Conservation (phyloP, 2,888 invertebrate species). For the Ophioninae sp. region DNA sequence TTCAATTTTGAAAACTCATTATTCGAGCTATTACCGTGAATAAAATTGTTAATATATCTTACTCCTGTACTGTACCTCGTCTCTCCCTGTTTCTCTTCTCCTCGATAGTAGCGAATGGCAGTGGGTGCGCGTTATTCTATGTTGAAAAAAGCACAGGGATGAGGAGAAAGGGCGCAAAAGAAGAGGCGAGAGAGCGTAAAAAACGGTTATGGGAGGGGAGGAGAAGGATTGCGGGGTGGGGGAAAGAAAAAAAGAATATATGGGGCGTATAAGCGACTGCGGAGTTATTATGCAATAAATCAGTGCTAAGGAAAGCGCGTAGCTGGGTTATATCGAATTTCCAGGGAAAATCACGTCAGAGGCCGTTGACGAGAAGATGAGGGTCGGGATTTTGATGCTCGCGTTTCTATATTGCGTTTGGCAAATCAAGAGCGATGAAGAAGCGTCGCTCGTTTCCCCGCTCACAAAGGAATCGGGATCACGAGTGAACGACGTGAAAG, state of each 20-base stretch:
- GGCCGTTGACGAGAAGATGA: constrained; percentile 58
- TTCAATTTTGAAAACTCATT: constrained; percentile 12
- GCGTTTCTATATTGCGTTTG: constrained; percentile 60
- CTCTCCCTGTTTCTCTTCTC: neutral
- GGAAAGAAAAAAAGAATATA: neutral
- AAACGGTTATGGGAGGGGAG: neutral
- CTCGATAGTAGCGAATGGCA: neutral
- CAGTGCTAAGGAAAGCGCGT: constrained; percentile 28
- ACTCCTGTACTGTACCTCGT: neutral
- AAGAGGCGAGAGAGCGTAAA: neutral
- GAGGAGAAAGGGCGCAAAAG: neutral
- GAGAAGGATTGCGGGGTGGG: neutral
- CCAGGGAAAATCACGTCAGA: constrained; percentile 47
- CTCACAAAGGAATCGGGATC: constrained; percentile 18
- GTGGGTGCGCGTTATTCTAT: neutral
- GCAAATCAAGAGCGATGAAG: constrained; percentile 44
- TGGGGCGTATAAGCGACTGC: neutral
- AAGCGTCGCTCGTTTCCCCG: neutral
- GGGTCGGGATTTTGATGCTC: constrained; percentile 62
- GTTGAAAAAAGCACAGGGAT: neutral
- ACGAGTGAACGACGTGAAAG: constrained; percentile 59
- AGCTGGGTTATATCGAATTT: constrained; percentile 49
- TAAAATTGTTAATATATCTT: neutral
- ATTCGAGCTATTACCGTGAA: constrained; percentile 17
- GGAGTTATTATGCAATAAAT: constrained; percentile 46